phyloP scores from a whole-genome alignment of 2,113 vertebrate genomes.

The Xenotilapia caudafasciata region DNA sequence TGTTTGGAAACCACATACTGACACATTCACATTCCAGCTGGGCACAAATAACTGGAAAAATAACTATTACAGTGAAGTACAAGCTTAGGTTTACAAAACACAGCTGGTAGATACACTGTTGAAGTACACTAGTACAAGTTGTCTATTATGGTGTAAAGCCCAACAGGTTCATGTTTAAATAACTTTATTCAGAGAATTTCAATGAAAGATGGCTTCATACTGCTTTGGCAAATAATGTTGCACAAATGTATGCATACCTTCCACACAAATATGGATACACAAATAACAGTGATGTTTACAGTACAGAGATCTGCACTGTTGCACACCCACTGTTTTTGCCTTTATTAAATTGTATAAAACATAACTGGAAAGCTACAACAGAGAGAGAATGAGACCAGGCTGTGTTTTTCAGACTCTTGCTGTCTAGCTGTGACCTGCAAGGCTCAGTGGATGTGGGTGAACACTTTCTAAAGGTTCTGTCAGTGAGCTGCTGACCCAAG shows the following conservation, averaged over 20 bases:
- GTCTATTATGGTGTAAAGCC: conserved; percentile 45
- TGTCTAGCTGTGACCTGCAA: not conserved
- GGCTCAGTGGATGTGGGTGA: not conserved
- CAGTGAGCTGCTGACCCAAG: not conserved
- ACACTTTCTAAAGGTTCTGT: not conserved
- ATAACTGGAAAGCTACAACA: not conserved
- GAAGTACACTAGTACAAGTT: not conserved
- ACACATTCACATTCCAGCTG: not conserved
- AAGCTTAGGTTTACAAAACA: not conserved
- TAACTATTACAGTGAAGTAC: not conserved
- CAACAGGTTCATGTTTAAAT: conserved; percentile 60
- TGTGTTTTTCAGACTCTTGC: not conserved
- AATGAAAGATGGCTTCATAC: conserved; percentile 32
- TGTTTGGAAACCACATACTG: not conserved
- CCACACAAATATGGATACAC: not conserved
- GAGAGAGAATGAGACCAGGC: not conserved
- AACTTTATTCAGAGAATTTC: conserved; percentile 59
- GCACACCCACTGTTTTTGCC: not conserved
- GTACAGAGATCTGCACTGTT: not conserved
- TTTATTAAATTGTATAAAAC: not conserved
- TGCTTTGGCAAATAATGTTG: conserved; percentile 32
- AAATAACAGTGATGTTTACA: not conserved
- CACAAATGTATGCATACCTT: conserved; percentile 1
- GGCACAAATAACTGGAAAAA: not conserved
- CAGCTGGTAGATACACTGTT: not conserved